phyloP scores from a whole-genome alignment of 2,888 invertebrate species.

The Gastracanthus pulcherrimus region DNA sequence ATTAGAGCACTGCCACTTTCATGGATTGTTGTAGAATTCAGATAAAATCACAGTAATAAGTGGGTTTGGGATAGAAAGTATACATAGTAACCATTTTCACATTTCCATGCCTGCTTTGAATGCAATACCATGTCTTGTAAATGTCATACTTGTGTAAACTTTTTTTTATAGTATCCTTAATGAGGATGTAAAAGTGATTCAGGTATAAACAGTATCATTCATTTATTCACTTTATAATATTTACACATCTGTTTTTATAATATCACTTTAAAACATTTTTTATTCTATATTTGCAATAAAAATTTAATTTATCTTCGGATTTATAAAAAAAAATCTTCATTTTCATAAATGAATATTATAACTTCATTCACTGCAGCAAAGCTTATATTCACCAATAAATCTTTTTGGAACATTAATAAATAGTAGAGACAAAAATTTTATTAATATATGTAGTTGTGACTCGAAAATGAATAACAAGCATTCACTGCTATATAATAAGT shows the following conservation, averaged over 20 bases:
- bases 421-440: not conserved
- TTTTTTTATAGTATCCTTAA: not conserved
- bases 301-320: too few relatives aligned
- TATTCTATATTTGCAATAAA: too few relatives aligned
- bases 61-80: slow-evolving; percentile 21
- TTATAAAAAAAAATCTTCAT: not conserved
- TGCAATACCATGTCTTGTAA: slow-evolving; percentile 20
- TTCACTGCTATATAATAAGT: too few relatives aligned
- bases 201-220: not conserved
- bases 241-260: not conserved
- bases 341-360: not conserved
- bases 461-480: not conserved
- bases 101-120: slow-evolving; percentile 31
- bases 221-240: not conserved
- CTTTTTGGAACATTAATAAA: not conserved
- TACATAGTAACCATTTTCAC: not conserved
- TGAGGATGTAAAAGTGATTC: slow-evolving; percentile 33
- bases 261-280: not conserved
- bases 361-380: not conserved
- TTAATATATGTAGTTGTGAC: not conserved
- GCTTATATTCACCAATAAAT: too few relatives aligned
- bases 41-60: not conserved
- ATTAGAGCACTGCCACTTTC: slow-evolving; percentile 56
- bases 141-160: slow-evolving; percentile 1
- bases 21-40: slow-evolving; percentile 12